A percentile compares a stretch with the other conserved stretches of the same genome.
Evolutionary conservation across 2,888 invertebrate species (phyloP).

Genomic region (Crepidodera aurea): DNA sequence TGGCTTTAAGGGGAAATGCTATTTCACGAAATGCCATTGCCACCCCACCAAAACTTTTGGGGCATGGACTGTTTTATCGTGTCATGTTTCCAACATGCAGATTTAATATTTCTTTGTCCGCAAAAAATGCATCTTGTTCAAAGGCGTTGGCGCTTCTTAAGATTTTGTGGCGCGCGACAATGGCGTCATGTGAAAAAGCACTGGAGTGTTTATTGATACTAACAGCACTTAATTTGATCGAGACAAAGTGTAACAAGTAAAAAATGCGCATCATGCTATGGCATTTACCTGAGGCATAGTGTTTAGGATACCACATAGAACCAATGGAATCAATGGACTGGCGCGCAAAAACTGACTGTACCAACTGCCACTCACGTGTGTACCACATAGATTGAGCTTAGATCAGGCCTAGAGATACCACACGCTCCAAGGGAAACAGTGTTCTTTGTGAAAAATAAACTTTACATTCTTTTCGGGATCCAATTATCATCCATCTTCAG

Average conservation of each 20-base stretch:
- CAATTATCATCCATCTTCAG: constrained; percentile 27
- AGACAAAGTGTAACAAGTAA: constrained; percentile 55
- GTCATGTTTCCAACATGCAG: too few relatives aligned
- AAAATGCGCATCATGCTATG: constrained; percentile 58
- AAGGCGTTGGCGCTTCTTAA: too few relatives aligned
- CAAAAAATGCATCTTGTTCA: too few relatives aligned
- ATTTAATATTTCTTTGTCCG: too few relatives aligned
- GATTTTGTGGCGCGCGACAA: too few relatives aligned
- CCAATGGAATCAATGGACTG: constrained; percentile 54
- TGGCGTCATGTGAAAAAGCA: not conserved
- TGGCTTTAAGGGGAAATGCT: not conserved
- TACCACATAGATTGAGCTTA: constrained; percentile 56
- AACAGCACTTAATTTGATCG: not conserved
- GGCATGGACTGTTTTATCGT: too few relatives aligned
- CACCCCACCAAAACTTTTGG: not conserved
- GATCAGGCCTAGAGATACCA: constrained; percentile 55
- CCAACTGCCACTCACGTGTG: constrained; percentile 52
- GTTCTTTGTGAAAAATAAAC: constrained; percentile 8
- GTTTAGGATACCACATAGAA: constrained; percentile 54
- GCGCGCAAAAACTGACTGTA: constrained; percentile 51
- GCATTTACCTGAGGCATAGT: constrained; percentile 59
- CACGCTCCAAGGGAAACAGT: constrained; percentile 46
- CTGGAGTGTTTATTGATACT: not conserved
- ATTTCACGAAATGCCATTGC: not conserved
- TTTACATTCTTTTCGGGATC: constrained; percentile 4